Percentiles rank a stretch among this genome's conserved stretches.
phyloP scores from a whole-genome alignment of 2,113 vertebrate species.

The Ptilonorhynchus violaceus region DNA sequence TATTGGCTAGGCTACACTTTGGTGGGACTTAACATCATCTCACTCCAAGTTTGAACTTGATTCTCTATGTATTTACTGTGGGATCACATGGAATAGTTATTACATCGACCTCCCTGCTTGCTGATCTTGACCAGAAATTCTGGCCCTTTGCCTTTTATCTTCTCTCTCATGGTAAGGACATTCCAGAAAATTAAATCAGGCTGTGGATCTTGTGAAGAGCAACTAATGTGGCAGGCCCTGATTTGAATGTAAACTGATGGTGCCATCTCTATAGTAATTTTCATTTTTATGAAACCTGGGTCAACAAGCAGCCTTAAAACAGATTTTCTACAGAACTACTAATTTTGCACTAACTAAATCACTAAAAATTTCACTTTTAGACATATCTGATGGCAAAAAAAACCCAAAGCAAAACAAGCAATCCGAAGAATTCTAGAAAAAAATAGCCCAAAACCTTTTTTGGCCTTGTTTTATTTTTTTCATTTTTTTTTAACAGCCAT shows the following conservation, averaged over 20 bases:
- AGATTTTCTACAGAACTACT: neutral
- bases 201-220: neutral
- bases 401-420: neutral
- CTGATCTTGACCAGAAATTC: neutral
- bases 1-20: neutral
- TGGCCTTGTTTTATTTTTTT: neutral
- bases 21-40: neutral
- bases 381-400: neutral
- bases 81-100: neutral
- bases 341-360: neutral
- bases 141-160: neutral
- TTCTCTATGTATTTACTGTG: neutral
- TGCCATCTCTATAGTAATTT: neutral
- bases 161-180: neutral
- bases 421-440: neutral
- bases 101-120: neutral
- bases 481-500: neutral
- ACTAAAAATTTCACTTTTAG: neutral
- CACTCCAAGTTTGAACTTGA: neutral
- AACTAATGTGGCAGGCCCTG: neutral
- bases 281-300: rapidly evolving
- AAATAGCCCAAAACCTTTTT: rapidly evolving
- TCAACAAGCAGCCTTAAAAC: neutral
- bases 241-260: neutral
- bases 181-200: neutral